phyloP scores from a whole-genome alignment of 1,140 invertebrate genomes.

The Eupristina koningsbergeri region DNA sequence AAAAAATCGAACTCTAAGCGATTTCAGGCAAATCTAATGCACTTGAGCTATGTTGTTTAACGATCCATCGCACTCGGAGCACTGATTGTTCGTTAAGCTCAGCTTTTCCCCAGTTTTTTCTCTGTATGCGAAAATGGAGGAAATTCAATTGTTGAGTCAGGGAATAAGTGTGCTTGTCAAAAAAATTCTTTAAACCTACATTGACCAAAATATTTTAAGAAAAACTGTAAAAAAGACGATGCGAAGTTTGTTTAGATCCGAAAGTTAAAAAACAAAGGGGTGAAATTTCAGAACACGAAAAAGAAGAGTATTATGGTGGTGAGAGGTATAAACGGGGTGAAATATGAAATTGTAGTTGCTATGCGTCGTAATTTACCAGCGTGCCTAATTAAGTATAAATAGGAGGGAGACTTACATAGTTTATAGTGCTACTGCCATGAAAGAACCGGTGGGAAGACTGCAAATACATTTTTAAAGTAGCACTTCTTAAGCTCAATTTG shows the following conservation, averaged over 20 bases:
- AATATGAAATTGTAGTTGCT: background rate
- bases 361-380: background rate
- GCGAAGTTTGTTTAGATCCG: no score
- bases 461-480: background rate
- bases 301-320: background rate
- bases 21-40: background rate
- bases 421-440: background rate
- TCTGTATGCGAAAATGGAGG: background rate
- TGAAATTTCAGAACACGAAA: background rate
- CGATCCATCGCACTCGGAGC: background rate
- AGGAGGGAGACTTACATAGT: conserved; percentile 28
- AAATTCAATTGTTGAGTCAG: conserved; percentile 16
- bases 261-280: background rate
- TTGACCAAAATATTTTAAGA: no score
- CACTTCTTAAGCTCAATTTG: background rate
- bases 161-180: background rate
- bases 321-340: background rate
- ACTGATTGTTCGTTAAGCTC: conserved; percentile 10
- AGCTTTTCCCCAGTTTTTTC: background rate
- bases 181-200: conserved; percentile 21
- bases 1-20: background rate
- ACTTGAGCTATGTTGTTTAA: background rate
- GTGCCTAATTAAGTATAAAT: conserved; percentile 24
- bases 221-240: no score
- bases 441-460: background rate